phyloP scores from a whole-genome alignment of 2,888 invertebrate species.

The Drosophila kanekoi region DNA sequence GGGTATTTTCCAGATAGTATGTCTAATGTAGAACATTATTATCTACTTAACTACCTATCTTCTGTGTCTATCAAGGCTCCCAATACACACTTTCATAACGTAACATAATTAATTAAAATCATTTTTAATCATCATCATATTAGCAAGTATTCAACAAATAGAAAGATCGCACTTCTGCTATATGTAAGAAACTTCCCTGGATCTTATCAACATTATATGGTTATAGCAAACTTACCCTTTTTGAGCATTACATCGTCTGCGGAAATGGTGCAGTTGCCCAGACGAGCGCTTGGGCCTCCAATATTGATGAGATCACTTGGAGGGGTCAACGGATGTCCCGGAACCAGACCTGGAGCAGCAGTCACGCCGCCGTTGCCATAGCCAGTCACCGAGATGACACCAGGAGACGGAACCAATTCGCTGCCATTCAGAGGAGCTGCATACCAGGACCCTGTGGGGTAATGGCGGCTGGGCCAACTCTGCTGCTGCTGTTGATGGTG shows the following conservation, averaged over 20 bases:
- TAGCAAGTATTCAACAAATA: too few relatives aligned
- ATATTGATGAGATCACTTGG: slow-evolving; percentile 50
- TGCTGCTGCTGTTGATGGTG: slow-evolving; percentile 62
- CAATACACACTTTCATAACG: too few relatives aligned
- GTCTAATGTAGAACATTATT: too few relatives aligned
- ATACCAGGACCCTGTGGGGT: slow-evolving; percentile 83
- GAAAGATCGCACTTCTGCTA: too few relatives aligned
- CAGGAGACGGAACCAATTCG: slow-evolving; percentile 37
- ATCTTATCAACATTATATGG: too few relatives aligned
- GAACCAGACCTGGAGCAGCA: slow-evolving; percentile 3
- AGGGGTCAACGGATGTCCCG: slow-evolving; percentile 55
- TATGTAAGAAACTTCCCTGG: too few relatives aligned
- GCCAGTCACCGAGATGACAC: slow-evolving; percentile 15
- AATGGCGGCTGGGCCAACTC: slow-evolving; percentile 81
- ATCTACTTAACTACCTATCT: too few relatives aligned
- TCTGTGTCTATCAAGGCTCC: too few relatives aligned
- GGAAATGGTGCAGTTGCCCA: slow-evolving; percentile 57
- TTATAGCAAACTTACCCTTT: slow-evolving; percentile 67
- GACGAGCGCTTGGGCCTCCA: slow-evolving; percentile 28
- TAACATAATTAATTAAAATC: too few relatives aligned
- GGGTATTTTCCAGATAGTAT: too few relatives aligned
- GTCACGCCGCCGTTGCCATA: slow-evolving; percentile 13
- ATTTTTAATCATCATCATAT: too few relatives aligned
- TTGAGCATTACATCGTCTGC: slow-evolving; percentile 76
- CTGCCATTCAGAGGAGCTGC: slow-evolving; percentile 78